Evolutionary conservation across 2,797 vertebrate species (phyloP), one percentile per base, ranked within the genome.

Genomic region (Pygocentrus nattereri): DNA sequence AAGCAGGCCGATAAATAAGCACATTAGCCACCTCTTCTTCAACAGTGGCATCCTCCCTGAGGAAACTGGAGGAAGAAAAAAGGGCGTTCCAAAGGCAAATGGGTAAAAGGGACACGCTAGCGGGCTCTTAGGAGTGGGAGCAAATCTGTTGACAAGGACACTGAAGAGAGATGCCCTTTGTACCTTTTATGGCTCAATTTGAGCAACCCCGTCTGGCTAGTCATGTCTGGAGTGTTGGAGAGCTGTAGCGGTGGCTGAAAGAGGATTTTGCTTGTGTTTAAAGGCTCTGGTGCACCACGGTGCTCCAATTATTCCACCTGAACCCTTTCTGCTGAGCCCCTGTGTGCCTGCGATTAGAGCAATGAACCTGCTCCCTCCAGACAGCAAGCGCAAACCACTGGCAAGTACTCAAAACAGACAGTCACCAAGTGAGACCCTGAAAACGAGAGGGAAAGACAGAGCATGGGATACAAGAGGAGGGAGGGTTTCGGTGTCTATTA

Each of bases 1-100:
- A 85, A 75, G 25, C 38, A 41, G 71, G 81, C 69, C 73, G 72
- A 87, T 83, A 83, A 79, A 85, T 79, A 83, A 81, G n/a, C 56
- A 72, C 64, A 61, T 76, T 77, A 69, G 79, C 70, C 8, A 23
- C 49, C 18, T 81, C n/a, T 74, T 82, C 68, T 49, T 12, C 38
- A 69, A 73, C 69, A 54, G 30, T 34, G 25, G 69, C 5, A 21
- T 52, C 64, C 38, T 65, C 78, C 31, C 58, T 47, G 16, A 74
- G 72, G 75, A 80, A 50, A 64, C 67, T 44, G 41, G 62, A 8
- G 52, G 75, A 21, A 5, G 16, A 31, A 52, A 54, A 34, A 74
- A 83, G n/a, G 44, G 11, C 34, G 47, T 25, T 68, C 30, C 67
- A 30, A 76, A 65, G 65, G 82, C 71, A 70, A 75, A 67, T 44